Conservation (phyloP, 2,797 vertebrate genomes). For the Catamblyrhynchus diadema region DNA sequence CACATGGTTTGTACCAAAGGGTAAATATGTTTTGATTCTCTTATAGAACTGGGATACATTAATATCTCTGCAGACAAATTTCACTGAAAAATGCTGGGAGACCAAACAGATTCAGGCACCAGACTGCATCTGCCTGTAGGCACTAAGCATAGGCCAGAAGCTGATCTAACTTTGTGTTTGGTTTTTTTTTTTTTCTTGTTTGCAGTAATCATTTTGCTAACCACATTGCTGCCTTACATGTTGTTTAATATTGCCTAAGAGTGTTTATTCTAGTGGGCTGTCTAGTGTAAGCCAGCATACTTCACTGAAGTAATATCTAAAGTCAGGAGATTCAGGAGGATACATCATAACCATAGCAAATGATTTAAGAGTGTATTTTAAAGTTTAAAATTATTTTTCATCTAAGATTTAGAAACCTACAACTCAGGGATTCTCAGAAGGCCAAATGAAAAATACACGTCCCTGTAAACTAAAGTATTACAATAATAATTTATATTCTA, state of each 20-base stretch:
- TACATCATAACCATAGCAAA: not conserved
- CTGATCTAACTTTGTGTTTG: not conserved
- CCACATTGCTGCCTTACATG: not conserved
- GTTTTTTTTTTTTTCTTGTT: not conserved
- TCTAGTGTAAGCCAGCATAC: not conserved
- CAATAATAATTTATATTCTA: not conserved
- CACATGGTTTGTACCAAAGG: not conserved
- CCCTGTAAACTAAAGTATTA: not conserved
- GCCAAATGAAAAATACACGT: not conserved
- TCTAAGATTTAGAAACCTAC: not conserved
- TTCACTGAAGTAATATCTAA: not conserved
- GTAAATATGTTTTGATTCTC: not conserved
- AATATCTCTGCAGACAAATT: not conserved
- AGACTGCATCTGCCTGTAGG: not conserved
- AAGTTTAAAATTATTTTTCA: not conserved
- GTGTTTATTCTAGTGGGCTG: not conserved
- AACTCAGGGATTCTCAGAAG: not conserved
- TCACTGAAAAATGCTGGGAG: not conserved
- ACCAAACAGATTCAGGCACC: not conserved
- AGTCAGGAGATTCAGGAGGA: not conserved
- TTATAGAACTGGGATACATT: not conserved
- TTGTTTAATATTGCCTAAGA: not conserved
- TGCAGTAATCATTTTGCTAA: not conserved
- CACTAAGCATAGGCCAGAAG: not conserved
- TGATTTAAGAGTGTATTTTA: not conserved